Evolutionary conservation across 2,888 invertebrate species (phyloP), one percentile per base, ranked within the genome.

Genomic region (Corbicula japonica): DNA sequence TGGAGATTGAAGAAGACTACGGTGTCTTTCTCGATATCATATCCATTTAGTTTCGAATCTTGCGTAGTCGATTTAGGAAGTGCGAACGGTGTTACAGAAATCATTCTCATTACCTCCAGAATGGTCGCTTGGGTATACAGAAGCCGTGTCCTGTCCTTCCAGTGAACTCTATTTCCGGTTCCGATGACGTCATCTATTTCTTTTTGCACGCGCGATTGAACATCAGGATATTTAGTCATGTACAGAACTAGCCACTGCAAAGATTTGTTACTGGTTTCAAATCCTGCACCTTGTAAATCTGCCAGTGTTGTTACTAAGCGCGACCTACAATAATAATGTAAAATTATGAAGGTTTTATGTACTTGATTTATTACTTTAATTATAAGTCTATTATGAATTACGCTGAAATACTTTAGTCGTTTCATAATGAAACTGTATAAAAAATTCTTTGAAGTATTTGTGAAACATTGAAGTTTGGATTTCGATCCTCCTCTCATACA

Each of bases 181-280:
- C 88, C 89, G 15, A 88, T 71, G 5, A 75, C 68, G 1, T 70
- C 30, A 12, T 76, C 78, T 23, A 92, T 80, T 76, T 92, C 91
- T 8, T 60, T 52, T 44, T 87, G 84, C 1, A 90, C 81, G 23
- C 65, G 63, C 26, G 76, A 73, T 68, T 87, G 90, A 48, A 86
- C 72, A 2, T 86, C 83, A 0, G 80, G 83, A 72, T 86, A 80
- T 1, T 74, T 76, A 34, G 85, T 76, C 83, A 88, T 76, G 75
- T 86, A 88, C 8, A 88, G 84, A 15, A 88, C 30, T 5, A 80
- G 54, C 89, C 89, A 90, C 12, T 52, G 30, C 5, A 86, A 30
- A 8, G 83, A 60, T 1, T 62, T 76, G 23, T 77, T 54, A 2
- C 83, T 73, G 8, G 87, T 88, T 44, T 86, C 87, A 44, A 81